Base-by-base conservation (phyloP, 2,797 vertebrate species). In the Pelobates cultripes region DNA sequence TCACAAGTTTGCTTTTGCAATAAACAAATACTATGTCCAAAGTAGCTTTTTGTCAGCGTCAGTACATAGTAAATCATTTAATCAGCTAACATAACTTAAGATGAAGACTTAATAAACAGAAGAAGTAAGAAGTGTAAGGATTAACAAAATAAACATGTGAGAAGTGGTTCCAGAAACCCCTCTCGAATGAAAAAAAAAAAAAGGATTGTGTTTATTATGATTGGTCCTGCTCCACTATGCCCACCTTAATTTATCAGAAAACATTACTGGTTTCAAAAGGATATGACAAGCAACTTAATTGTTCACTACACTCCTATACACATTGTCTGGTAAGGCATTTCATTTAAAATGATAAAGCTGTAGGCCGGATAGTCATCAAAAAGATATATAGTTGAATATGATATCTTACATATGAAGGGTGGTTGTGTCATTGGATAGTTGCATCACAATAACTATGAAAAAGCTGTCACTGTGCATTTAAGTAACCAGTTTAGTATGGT, bases 211-310 rank as follows among this genome's bases (percentile, higher is more conserved):
- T 40, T 40, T 12, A 28, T 40, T 40, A 28, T 28, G 2, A 64
- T 5, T 41, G 61, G 28, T 40, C 2, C 17, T 28, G 61, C 7
- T 28, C 3, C 61, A 64, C 17, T 7, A 28, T 13, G 3, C 61
- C 61, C 7, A 6, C 17, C 61, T 28, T 64, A 17, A 14, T 64
- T n/a, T 14, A 60, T 60, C 3, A 60, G 15, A 60, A 12, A 14
- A 40, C 17, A 64, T 64, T 28, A 64, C 61, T 64, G 17, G 61
- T 64, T 64, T 64, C 61, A 40, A 28, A 64, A 57, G 61, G 61
- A 40, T 64, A 10, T 64, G n/a, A 64, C 61, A 64, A 6, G 17
- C 10, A 64, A 10, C n/a, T n/a, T 61, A 61, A 61, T 61, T 61
- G 57, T 61, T 61, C 57, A 61, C 61, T 64, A 64, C 61, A 7